These are phyloP conservation scores for Chromobotia macracanthus DNA, from an alignment of 2,797 vertebrate species.

Conservation along the genomic window DNA sequence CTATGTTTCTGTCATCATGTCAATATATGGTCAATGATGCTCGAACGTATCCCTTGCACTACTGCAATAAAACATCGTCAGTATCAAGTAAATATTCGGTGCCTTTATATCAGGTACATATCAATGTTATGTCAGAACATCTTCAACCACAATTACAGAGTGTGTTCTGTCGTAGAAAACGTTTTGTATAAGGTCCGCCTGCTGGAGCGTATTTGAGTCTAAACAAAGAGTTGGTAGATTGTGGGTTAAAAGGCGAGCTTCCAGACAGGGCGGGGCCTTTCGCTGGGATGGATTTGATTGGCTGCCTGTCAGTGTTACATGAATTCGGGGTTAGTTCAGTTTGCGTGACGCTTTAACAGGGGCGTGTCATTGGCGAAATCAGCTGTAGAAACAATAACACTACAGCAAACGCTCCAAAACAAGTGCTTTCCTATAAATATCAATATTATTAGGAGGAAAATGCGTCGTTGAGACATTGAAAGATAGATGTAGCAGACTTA, in stretches of 20 bases:
- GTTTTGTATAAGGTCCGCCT: conserved; percentile 23
- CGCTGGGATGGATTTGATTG: conserved; percentile 44
- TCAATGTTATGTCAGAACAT: neutral
- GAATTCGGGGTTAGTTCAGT: conserved; percentile 34
- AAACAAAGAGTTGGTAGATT: conserved; percentile 16
- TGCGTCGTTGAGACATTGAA: conserved; percentile 2
- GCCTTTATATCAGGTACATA: neutral
- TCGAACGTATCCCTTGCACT: neutral
- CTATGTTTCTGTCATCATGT: neutral
- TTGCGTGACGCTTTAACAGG: conserved; percentile 68
- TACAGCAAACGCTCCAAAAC: conserved; percentile 16
- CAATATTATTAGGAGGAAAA: conserved; percentile 18
- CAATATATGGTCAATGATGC: neutral
- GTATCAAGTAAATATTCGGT: neutral
- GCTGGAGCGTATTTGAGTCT: neutral
- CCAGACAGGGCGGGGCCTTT: conserved; percentile 48
- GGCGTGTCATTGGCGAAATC: conserved; percentile 74
- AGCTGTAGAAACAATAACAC: conserved; percentile 81
- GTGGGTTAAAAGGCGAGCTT: conserved; percentile 52
- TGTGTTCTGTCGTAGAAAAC: conserved; percentile 1
- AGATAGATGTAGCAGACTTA: conserved; percentile 8
- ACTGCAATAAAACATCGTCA: neutral
- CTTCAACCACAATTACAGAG: neutral
- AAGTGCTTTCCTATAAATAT: conserved; percentile 23
- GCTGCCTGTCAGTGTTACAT: conserved; percentile 37